phyloP scores from a whole-genome alignment of 2,888 invertebrate species.

The Salpingus planirostris region DNA sequence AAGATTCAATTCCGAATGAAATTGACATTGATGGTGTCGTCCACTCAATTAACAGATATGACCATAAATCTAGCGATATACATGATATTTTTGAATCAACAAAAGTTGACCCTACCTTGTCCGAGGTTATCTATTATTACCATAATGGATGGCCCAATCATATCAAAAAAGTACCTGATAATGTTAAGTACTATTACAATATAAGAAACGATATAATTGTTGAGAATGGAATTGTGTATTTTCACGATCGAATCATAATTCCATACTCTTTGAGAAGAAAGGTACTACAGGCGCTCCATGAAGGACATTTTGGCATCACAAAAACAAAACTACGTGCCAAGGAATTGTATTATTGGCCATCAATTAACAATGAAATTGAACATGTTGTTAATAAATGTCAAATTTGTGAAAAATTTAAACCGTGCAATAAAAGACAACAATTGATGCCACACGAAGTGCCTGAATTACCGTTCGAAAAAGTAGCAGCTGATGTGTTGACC shows the following conservation, averaged over 20 bases:
- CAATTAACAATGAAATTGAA: no score
- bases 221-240: neutral
- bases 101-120: no score
- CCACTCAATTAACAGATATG: neutral
- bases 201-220: neutral
- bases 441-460: no score
- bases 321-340: neutral
- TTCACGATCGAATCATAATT: neutral
- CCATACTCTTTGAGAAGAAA: no score
- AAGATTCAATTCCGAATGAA: no score
- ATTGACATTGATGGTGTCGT: neutral
- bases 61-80: neutral
- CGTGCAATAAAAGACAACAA: no score
- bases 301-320: neutral
- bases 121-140: neutral
- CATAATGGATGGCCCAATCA: neutral
- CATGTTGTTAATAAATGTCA: constrained; percentile 2
- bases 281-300: no score
- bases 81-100: no score
- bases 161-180: neutral
- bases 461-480: constrained; percentile 14
- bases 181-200: neutral
- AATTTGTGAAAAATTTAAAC: no score
- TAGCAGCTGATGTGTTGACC: constrained; percentile 14
- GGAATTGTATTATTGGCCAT: neutral